Conservation (phyloP, 2,888 invertebrate species). For the Luffia ferchaultella region DNA sequence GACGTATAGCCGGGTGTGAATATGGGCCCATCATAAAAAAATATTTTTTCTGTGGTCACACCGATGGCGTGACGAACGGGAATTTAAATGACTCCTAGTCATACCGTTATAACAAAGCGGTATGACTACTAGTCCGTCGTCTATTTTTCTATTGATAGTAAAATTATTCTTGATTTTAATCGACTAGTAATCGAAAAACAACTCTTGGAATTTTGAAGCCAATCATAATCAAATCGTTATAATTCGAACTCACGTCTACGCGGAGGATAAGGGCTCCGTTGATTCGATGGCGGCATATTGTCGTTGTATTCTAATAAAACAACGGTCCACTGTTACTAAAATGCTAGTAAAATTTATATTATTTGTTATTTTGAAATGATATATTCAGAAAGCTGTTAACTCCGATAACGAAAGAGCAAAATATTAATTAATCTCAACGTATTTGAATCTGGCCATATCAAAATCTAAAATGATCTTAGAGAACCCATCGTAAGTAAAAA, state of each 20-base stretch:
- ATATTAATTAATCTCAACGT: not conserved
- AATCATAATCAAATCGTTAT: constrained; percentile 3
- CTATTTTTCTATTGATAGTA: too few relatives aligned
- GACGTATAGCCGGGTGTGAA: too few relatives aligned
- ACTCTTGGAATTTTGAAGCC: not conserved
- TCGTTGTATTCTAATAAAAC: constrained; percentile 78
- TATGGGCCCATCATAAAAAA: too few relatives aligned
- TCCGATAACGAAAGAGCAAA: not conserved
- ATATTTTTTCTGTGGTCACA: too few relatives aligned
- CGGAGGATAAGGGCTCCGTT: constrained; percentile 85
- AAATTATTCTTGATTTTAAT: too few relatives aligned
- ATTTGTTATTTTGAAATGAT: not conserved
- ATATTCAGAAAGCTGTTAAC: too few relatives aligned
- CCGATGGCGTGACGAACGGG: too few relatives aligned
- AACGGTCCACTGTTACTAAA: not conserved
- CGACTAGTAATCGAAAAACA: too few relatives aligned
- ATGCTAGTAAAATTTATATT: not conserved
- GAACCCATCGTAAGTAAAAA: not conserved
- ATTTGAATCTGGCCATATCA: not conserved
- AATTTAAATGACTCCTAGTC: too few relatives aligned
- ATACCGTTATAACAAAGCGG: too few relatives aligned
- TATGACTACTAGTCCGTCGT: too few relatives aligned
- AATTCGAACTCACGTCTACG: constrained; percentile 78
- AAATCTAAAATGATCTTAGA: not conserved
- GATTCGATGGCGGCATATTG: constrained; percentile 83